Evolutionary conservation across 2,888 invertebrate species (phyloP).

Genomic region (Meandrusa payeni): DNA sequence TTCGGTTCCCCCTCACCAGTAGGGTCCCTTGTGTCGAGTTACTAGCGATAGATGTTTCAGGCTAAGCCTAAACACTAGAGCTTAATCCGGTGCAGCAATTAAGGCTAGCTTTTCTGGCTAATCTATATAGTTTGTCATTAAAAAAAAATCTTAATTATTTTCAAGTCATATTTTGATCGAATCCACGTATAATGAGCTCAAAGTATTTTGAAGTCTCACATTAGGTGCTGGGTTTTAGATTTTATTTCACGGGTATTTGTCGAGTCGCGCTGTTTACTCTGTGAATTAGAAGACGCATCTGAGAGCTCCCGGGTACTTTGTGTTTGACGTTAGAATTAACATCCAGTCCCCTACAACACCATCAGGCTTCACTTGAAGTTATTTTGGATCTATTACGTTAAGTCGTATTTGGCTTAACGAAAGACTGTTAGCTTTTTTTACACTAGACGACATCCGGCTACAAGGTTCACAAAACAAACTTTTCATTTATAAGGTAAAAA

Average conservation of each 20-base stretch:
- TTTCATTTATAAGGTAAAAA: too few species aligned
- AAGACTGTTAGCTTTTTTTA: neutral
- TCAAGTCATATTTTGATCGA: too few species aligned
- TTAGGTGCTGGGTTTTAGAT: constrained; percentile 42
- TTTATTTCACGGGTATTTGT: constrained; percentile 43
- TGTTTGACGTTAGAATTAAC: constrained; percentile 61
- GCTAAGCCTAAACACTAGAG: too few species aligned
- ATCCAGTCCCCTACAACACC: constrained; percentile 35
- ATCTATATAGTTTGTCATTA: too few species aligned
- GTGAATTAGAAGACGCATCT: constrained; percentile 56
- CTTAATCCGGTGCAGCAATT: too few species aligned
- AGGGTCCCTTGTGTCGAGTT: too few species aligned
- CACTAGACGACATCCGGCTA: constrained; percentile 1
- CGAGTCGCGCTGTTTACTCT: constrained; percentile 45
- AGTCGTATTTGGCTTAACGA: constrained; percentile 4
- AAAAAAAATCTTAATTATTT: too few species aligned
- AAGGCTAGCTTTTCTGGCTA: too few species aligned
- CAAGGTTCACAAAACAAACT: too few species aligned
- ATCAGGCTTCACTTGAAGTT: constrained; percentile 1
- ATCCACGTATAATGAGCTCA: too few species aligned
- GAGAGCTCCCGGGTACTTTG: constrained; percentile 44
- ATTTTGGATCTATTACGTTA: constrained; percentile 10
- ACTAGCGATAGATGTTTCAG: too few species aligned
- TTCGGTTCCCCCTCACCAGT: too few species aligned
- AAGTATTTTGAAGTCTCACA: constrained; percentile 60